These are phyloP conservation scores for Hermodice carunculata DNA, from an alignment of 2,888 invertebrate genomes.

Conservation along the genomic window DNA sequence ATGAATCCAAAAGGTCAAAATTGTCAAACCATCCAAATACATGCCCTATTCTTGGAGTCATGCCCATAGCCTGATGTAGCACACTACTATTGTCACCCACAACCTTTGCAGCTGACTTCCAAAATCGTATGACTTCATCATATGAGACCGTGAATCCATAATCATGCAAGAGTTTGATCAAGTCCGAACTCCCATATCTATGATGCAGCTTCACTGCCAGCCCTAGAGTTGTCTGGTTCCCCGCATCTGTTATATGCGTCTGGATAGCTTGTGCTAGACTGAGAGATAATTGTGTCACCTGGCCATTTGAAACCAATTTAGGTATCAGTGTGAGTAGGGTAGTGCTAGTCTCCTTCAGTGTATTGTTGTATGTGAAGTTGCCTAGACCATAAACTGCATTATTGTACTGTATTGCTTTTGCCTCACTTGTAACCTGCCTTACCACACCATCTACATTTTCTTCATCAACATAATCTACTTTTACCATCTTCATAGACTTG, in stretches of 20 bases:
- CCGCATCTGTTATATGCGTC: background rate
- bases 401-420: background rate
- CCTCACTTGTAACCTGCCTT: background rate
- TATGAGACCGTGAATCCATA: conserved; percentile 4
- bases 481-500: conserved; percentile 5
- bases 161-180: conserved; percentile 6
- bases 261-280: conserved; percentile 11
- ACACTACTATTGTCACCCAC: background rate
- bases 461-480: conserved; percentile 2
- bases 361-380: background rate
- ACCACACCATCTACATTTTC: conserved; percentile 3
- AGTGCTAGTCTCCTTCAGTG: background rate
- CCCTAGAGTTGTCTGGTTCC: conserved; percentile 15
- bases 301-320: conserved; percentile 1
- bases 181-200: background rate
- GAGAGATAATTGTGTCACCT: background rate
- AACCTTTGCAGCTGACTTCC: conserved; percentile 12
- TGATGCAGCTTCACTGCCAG: conserved; percentile 20
- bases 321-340: background rate
- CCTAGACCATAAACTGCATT: background rate
- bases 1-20: background rate
- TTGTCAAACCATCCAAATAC: conserved; percentile 23
- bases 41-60: background rate
- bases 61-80: conserved; percentile 3
- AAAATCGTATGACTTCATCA: conserved; percentile 15